These are phyloP conservation scores for Acanthosepion esculentum DNA, from an alignment of 2,888 invertebrate species.

Conservation along the genomic window DNA sequence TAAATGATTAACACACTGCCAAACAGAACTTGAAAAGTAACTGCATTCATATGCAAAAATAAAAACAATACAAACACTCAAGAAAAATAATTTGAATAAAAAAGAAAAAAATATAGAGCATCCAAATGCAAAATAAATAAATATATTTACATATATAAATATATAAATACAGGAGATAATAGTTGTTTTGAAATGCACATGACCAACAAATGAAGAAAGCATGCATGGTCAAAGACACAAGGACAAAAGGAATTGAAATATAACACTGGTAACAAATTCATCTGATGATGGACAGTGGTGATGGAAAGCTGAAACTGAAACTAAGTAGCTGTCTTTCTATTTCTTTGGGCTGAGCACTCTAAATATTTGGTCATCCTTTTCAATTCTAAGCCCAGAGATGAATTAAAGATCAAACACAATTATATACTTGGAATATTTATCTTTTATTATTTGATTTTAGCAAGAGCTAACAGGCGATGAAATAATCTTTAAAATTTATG, in stretches of 20 bases:
- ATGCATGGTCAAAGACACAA: slow-evolving; percentile 43
- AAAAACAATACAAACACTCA: slow-evolving; percentile 33
- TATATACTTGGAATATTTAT: not conserved
- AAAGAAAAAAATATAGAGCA: slow-evolving; percentile 37
- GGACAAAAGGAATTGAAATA: slow-evolving; percentile 43
- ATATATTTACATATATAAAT: slow-evolving; percentile 42
- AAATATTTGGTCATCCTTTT: not conserved
- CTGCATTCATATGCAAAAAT: slow-evolving; percentile 46
- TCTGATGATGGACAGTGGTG: slow-evolving; percentile 43
- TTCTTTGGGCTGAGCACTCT: not conserved
- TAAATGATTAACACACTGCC: slow-evolving; percentile 44
- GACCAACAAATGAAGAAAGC: slow-evolving; percentile 43
- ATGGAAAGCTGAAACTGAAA: slow-evolving; percentile 36
- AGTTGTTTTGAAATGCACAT: slow-evolving; percentile 40
- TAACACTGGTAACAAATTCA: slow-evolving; percentile 47
- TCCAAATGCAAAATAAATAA: slow-evolving; percentile 46
- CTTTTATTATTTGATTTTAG: not conserved
- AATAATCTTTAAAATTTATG: not conserved
- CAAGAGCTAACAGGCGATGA: not conserved
- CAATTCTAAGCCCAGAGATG: not conserved
- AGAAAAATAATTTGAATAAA: not conserved
- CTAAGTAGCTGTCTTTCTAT: not conserved
- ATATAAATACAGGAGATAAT: slow-evolving; percentile 24
- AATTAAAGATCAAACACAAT: not conserved
- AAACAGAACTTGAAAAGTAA: slow-evolving; percentile 44